Evolutionary conservation across 1,140 invertebrate species (phyloP), one percentile per base, ranked within the genome.

Genomic region (Pogonognathellus flavescens): DNA sequence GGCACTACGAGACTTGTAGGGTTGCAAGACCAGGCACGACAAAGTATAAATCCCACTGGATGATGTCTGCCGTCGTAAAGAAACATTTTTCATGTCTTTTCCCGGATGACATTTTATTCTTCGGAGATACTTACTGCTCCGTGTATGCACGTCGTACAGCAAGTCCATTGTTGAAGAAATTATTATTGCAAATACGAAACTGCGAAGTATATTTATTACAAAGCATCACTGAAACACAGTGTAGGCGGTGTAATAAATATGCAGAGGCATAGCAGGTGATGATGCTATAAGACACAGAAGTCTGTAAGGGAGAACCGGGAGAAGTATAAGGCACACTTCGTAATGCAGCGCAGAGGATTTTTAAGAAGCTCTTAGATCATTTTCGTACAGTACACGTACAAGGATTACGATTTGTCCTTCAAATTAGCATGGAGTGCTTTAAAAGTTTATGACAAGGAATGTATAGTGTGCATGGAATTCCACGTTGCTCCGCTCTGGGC

Each of bases 21-120:
- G 59, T 10, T 9, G 59, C 1, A 62, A 20, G 11, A 20, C 16
- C 8, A 62, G 59, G 18, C 59, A 4, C 8, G 59, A n/a, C 1
- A 72, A 13, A 76, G 16, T n/a, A 76, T 76, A 76, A 76, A 76
- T 76, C 70, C 70, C 70, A 76, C 13, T 76, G 70, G 16, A 49
- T 76, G 5, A 14, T 14, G 70, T 76, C 70, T 49, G 8, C 70
- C 41, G 31, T 76, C 59, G 1, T 55, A 11, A 62, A 50, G 16
- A 76, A 31, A 76, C 70, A 76, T 76, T 76, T 49, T 76, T 76
- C 70, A 76, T 49, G 1, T 49, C 41, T 41, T 76, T 76, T 20
- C 41, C 6, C 16, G 70, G 70, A 50, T 76, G 70, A 76, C 70
- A 76, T 16, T 76, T 76, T 50, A 76, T 76, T n/a, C 70, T 76